Conservation (phyloP, 2,797 vertebrate species). For the Merluccius polli region DNA sequence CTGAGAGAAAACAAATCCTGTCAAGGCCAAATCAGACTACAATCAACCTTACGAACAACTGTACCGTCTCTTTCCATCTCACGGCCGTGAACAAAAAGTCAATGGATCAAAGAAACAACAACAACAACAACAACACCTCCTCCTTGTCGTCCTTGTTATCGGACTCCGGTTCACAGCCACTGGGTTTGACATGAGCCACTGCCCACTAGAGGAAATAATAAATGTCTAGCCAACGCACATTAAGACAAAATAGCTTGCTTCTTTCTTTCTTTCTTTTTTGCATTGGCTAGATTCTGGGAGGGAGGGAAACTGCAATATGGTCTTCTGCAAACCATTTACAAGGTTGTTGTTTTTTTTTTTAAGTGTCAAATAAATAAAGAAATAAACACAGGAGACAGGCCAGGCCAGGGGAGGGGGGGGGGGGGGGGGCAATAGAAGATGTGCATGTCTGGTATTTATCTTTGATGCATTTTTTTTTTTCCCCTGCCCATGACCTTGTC, state of each 20-base stretch:
- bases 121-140: conserved; percentile 30
- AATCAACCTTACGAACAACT: conserved; percentile 9
- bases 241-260: neutral
- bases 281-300: neutral
- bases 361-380: neutral
- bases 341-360: too few species aligned
- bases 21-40: conserved; percentile 12
- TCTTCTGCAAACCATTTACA: neutral
- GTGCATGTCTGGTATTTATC: neutral
- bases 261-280: neutral
- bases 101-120: conserved; percentile 15
- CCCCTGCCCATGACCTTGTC: neutral
- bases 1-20: neutral
- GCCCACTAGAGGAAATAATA: neutral
- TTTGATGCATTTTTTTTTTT: neutral
- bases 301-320: neutral
- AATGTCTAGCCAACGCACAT: neutral
- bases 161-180: conserved; percentile 47
- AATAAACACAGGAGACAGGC: neutral
- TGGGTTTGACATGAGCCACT: conserved; percentile 53
- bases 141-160: conserved; percentile 59
- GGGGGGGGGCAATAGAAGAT: neutral
- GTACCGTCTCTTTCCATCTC: neutral
- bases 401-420: too few species aligned
- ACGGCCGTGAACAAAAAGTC: neutral